phyloP scores from a whole-genome alignment of 2,113 vertebrate genomes.

The Coregonus clupeaformis region DNA sequence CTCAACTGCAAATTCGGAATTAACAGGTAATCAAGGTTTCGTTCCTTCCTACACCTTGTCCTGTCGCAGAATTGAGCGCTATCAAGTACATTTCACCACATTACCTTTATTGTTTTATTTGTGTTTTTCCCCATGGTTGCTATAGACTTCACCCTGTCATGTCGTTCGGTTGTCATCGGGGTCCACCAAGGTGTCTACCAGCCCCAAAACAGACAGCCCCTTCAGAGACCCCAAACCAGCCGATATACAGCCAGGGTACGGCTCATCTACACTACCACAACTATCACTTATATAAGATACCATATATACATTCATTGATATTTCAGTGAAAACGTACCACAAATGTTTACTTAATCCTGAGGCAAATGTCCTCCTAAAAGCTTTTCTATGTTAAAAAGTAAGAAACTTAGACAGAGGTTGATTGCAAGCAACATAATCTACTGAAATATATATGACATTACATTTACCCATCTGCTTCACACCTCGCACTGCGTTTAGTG shows the following conservation, averaged over 20 bases:
- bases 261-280: not conserved
- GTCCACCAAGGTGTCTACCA: conserved; percentile 58
- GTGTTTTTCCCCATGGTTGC: conserved; percentile 9
- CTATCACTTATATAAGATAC: conserved; percentile 42
- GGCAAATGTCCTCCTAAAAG: not conserved
- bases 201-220: conserved; percentile 6
- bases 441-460: conserved; percentile 21
- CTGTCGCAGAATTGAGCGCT: no score
- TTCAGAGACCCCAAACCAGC: conserved; percentile 41
- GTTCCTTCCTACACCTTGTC: not conserved
- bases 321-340: not conserved
- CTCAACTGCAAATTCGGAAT: conserved; percentile 84
- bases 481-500: not conserved
- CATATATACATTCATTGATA: conserved; percentile 1
- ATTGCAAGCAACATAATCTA: conserved; percentile 8
- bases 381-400: conserved; percentile 14
- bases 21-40: conserved; percentile 78
- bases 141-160: conserved; percentile 83
- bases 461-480: conserved; percentile 2
- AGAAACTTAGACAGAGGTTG: not conserved
- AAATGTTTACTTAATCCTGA: not conserved
- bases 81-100: not conserved
- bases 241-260: conserved; percentile 75
- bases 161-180: conserved; percentile 75
- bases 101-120: not conserved